Evolutionary conservation across 2,113 vertebrate genomes (phyloP), one percentile per base, ranked within the genome.

Genomic region (Cryptomyrus ogoouensis): DNA sequence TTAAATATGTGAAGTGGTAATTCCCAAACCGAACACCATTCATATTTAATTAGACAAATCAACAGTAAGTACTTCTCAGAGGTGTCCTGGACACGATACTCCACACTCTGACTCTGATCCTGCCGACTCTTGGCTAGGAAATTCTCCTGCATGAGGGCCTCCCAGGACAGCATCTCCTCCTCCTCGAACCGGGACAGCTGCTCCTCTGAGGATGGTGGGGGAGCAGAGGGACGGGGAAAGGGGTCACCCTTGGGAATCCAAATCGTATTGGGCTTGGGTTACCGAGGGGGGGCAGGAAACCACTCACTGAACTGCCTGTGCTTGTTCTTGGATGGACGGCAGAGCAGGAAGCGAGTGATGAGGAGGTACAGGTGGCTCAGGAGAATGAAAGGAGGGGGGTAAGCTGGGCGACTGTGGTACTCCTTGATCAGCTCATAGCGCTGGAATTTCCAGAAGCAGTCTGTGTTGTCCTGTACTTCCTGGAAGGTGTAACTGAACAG

Each of bases 361-460:
- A 99, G 94, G 56, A 97, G 93, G 92, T 96, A 96, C 91, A 99
- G 91, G 92, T 99, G 98, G 93, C 95, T 98, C 91, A 99, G 89
- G 9, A 99, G 93, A 94, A 99, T 99, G 92, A 99, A 94, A 31
- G 98, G 98, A 0, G 98, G 98, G 0, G 98, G 98, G 0, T 96
- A 96, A 0, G 97, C 94, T 0, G 98, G 98, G 1, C 97, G 96
- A 62, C 96, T 93, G 0, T 99, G 95, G 92, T 99, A 99, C 88
- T 99, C 98, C 93, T 98, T 95, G 0, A 99, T 99, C 74, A 99
- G 94, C 92, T 97, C 95, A 0, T 98, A 98, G 31, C 98, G 94
- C 93, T 99, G 98, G 93, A 99, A 99, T 95, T 98, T 99, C 98
- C 98, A 99, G 93, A 99, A 98, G 87, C 95, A 95, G 94, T 99